These are phyloP conservation scores for Tupaia chinensis DNA, from an alignment of 2,113 vertebrate genomes.

Conservation along the genomic window DNA sequence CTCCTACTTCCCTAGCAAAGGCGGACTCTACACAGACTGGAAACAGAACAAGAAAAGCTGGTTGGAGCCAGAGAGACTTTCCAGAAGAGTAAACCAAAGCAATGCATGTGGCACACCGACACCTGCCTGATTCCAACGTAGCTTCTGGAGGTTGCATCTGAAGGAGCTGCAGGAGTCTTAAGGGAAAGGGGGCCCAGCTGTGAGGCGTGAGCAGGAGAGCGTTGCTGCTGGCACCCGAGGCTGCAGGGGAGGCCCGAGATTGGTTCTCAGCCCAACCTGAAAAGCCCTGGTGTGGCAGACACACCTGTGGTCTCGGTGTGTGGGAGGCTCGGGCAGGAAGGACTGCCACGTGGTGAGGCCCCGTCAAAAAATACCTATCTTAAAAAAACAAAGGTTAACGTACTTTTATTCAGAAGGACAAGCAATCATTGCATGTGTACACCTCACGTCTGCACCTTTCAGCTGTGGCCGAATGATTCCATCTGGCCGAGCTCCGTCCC, in stretches of 20 bases:
- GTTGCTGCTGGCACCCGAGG: too few species aligned
- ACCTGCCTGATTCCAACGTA: too few species aligned
- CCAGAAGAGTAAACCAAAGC: neutral
- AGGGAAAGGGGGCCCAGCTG: neutral
- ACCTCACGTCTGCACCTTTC: neutral
- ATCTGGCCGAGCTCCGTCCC: neutral
- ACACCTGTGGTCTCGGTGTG: too few species aligned
- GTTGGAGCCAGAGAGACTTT: neutral
- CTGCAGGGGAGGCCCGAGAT: too few species aligned
- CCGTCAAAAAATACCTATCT: too few species aligned
- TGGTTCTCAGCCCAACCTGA: too few species aligned
- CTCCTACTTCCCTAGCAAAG: neutral
- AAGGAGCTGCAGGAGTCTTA: neutral
- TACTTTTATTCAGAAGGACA: neutral
- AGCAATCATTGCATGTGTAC: neutral
- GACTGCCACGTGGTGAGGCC: too few species aligned
- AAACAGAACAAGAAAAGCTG: neutral
- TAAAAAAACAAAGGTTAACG: too few species aligned
- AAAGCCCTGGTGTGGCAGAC: too few species aligned
- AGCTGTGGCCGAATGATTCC: neutral
- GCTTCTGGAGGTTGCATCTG: neutral
- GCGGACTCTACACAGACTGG: neutral
- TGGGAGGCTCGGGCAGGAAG: too few species aligned
- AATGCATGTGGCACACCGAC: accelerated
- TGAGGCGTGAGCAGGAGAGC: too few species aligned